A percentile compares a stretch with the other conserved stretches of the same genome.
These are phyloP conservation scores for Dufourea novaeangliae DNA, from an alignment of 1,140 invertebrate genomes.

Conservation along the genomic window DNA sequence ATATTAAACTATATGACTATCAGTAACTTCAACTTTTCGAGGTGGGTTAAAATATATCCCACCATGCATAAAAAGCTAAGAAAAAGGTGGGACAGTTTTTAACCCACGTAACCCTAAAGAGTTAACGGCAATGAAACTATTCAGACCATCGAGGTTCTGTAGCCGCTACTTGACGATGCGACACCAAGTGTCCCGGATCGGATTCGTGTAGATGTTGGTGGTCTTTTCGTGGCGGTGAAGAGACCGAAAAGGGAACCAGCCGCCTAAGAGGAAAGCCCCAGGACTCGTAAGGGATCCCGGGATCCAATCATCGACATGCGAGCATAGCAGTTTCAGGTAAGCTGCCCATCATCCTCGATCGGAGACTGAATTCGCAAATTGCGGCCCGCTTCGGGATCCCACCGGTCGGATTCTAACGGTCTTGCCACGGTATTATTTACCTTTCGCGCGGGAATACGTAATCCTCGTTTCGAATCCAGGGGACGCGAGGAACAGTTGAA, in stretches of 20 bases:
- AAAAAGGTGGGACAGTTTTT: no score
- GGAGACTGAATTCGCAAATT: slow-evolving; percentile 20
- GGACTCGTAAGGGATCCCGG: slow-evolving; percentile 5
- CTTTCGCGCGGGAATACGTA: neutral
- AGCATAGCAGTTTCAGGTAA: slow-evolving; percentile 28
- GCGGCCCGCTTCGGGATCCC: neutral
- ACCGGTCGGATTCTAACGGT: neutral
- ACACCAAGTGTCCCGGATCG: no score
- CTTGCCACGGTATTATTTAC: slow-evolving; percentile 4
- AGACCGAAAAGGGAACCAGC: neutral
- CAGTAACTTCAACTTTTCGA: no score
- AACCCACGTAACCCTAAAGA: no score
- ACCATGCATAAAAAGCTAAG: no score
- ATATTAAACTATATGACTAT: no score
- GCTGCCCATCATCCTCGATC: slow-evolving; percentile 13
- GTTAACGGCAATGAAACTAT: no score
- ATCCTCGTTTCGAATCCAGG: no score
- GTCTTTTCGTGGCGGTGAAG: neutral
- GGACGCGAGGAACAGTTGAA: neutral
- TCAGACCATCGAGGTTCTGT: no score
- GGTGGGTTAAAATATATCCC: no score
- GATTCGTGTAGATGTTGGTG: neutral
- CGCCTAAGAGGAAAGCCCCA: no score
- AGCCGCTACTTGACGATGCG: no score
- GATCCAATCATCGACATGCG: slow-evolving; percentile 31